A percentile compares a stretch with the other conserved stretches of the same genome.
These are phyloP conservation scores for Kryptolebias marmoratus DNA, from an alignment of 2,113 vertebrate genomes.

Conservation along the genomic window DNA sequence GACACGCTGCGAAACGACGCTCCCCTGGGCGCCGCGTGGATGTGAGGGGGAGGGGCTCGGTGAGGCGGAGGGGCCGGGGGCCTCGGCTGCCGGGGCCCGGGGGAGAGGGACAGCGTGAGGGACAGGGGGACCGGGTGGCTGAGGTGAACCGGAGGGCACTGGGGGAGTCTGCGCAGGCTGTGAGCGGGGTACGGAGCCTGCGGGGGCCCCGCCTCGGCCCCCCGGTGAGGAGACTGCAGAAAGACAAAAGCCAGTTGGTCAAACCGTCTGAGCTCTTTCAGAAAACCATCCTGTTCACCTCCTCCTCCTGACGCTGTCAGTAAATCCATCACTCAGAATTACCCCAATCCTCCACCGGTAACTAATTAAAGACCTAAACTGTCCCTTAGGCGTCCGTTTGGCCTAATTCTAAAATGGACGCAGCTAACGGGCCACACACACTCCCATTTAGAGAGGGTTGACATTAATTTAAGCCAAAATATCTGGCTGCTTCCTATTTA, in stretches of 20 bases:
- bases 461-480: constrained; percentile 35
- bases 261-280: constrained; percentile 59
- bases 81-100: constrained; percentile 46
- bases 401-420: constrained; percentile 27
- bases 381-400: constrained; percentile 5
- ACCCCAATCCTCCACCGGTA: constrained; percentile 25
- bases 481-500: constrained; percentile 33
- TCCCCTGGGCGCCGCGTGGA: constrained; percentile 59
- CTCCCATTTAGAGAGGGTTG: constrained; percentile 7
- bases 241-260: constrained; percentile 45
- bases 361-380: constrained; percentile 20
- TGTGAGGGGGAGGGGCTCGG: constrained; percentile 52
- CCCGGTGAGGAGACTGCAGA: constrained; percentile 68
- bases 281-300: constrained; percentile 47
- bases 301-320: constrained; percentile 45
- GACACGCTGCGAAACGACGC: constrained; percentile 52
- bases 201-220: constrained; percentile 55
- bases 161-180: constrained; percentile 74
- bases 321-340: constrained; percentile 51
- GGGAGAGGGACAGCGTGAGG: constrained; percentile 63
- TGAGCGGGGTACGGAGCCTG: constrained; percentile 63
- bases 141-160: constrained; percentile 78
- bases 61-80: constrained; percentile 59
- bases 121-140: constrained; percentile 76
- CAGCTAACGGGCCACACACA: constrained; percentile 43